Evolutionary conservation across 2,888 invertebrate genomes (phyloP).

Genomic region (Lathronympha strigana): DNA sequence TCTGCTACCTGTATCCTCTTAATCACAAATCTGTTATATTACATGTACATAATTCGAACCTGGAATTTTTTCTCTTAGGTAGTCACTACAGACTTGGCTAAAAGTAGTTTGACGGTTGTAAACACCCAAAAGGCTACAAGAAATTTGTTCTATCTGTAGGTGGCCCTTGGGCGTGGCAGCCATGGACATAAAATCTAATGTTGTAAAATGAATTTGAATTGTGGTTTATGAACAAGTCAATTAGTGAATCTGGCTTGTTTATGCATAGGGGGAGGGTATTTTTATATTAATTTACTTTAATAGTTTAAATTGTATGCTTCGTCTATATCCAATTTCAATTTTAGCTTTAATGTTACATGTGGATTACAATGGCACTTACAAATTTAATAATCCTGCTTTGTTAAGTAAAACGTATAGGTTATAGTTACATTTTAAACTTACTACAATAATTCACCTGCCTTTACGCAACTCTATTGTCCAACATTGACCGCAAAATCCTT

Average conservation of each 20-base stretch:
- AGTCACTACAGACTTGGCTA: too few relatives aligned
- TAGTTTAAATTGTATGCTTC: slow-evolving; percentile 2
- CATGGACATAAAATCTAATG: slow-evolving; percentile 26
- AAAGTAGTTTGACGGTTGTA: neutral
- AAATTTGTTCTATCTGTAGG: slow-evolving; percentile 47
- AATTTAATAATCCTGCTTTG: neutral
- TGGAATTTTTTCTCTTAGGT: too few relatives aligned
- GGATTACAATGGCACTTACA: too few relatives aligned
- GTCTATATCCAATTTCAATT: neutral
- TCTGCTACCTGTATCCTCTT: slow-evolving; percentile 56
- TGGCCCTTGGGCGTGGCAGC: slow-evolving; percentile 57
- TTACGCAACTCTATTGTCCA: slow-evolving; percentile 48
- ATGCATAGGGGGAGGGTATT: slow-evolving; percentile 8
- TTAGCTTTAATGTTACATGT: neutral
- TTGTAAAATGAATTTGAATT: slow-evolving; percentile 4
- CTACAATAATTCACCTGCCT: slow-evolving; percentile 39
- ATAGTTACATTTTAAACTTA: neutral
- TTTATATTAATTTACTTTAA: neutral
- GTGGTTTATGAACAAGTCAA: slow-evolving; percentile 21
- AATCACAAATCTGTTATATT: slow-evolving; percentile 49
- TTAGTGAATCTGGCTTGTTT: slow-evolving; percentile 1
- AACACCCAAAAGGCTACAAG: slow-evolving; percentile 49
- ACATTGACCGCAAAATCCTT: slow-evolving; percentile 54
- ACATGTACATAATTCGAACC: too few relatives aligned
- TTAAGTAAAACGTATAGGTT: neutral